These are phyloP conservation scores for Buceros bicornis DNA, from an alignment of 2,797 vertebrate species.

Conservation along the genomic window DNA sequence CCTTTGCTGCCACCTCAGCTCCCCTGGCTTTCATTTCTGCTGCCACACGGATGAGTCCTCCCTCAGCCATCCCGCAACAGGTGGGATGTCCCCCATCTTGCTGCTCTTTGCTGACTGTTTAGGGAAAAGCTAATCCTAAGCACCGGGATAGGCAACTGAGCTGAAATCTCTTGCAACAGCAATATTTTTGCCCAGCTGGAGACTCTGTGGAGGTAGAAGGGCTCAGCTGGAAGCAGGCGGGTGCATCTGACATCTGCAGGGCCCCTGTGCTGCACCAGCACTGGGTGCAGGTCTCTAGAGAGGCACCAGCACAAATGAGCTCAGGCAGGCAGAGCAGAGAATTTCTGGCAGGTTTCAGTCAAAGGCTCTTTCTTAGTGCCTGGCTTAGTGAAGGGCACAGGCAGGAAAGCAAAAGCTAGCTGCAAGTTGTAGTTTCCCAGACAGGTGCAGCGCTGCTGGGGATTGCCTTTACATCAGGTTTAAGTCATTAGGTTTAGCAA, in stretches of 20 bases:
- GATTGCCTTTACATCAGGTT: background rate
- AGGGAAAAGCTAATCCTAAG: background rate
- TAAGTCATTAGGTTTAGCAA: background rate
- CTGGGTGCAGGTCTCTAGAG: background rate
- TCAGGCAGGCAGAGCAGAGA: background rate
- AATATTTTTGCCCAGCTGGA: background rate
- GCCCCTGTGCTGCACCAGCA: background rate
- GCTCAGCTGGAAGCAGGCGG: background rate
- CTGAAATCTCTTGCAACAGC: background rate
- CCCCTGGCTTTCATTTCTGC: background rate
- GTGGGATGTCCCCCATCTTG: background rate
- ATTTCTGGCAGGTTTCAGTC: background rate
- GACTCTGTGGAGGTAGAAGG: background rate
- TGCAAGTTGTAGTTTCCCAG: background rate
- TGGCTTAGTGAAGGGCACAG: background rate
- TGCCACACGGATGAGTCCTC: background rate
- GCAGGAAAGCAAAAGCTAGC: background rate
- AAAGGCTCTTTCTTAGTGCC: background rate
- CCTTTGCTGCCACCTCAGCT: background rate
- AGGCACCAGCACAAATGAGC: background rate
- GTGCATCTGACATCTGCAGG: background rate
- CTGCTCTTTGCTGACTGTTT: background rate
- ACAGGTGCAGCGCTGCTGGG: background rate
- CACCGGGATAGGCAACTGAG: background rate
- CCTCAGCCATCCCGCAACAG: background rate